Conservation (phyloP, 2,797 vertebrate genomes). For the Anniella stebbinsi region DNA sequence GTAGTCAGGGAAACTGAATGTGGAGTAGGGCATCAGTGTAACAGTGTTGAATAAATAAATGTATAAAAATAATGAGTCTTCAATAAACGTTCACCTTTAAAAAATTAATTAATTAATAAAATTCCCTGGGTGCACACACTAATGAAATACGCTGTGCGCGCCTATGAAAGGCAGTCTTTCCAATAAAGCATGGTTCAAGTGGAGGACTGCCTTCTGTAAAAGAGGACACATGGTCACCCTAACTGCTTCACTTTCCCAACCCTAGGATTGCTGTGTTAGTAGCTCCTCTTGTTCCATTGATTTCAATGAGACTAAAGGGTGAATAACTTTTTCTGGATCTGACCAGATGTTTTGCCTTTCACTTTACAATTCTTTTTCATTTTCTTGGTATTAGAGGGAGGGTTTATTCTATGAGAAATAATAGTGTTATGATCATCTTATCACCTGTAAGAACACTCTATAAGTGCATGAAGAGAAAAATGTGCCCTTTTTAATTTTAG, state of each 20-base stretch:
- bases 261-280: not conserved
- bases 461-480: not conserved
- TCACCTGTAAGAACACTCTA: conserved; percentile 26
- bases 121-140: too few relatives aligned
- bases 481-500: not conserved
- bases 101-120: too few relatives aligned
- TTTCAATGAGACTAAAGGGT: not conserved
- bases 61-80: too few relatives aligned
- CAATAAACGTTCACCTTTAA: too few relatives aligned
- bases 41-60: too few relatives aligned
- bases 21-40: too few relatives aligned
- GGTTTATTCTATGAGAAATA: not conserved
- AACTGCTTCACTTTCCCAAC: not conserved
- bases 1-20: too few relatives aligned
- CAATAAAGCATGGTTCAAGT: too few relatives aligned
- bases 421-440: conserved; percentile 40
- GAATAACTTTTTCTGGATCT: not conserved
- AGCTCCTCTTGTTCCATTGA: not conserved
- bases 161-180: too few relatives aligned
- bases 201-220: too few relatives aligned
- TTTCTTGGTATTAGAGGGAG: not conserved
- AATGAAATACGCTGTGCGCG: too few relatives aligned
- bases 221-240: too few relatives aligned
- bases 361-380: not conserved
- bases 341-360: not conserved